phyloP scores from a whole-genome alignment of 2,888 invertebrate genomes.

The Ectemnius cavifrons region DNA sequence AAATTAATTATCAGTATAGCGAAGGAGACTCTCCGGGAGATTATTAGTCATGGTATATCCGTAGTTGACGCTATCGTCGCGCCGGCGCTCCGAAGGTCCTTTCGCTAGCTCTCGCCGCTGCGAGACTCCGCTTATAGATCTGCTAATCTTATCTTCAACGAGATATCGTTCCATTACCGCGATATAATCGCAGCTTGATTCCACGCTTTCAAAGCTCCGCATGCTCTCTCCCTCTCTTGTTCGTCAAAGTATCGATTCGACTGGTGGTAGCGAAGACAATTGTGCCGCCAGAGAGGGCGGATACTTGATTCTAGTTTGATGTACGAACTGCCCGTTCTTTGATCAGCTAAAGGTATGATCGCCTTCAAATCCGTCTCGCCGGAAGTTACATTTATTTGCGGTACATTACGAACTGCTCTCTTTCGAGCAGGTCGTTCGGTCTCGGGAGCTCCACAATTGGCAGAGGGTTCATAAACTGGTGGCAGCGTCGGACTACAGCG shows the following conservation, averaged over 20 bases:
- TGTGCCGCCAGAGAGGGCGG: slow-evolving; percentile 20
- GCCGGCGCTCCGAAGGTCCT: slow-evolving; percentile 47
- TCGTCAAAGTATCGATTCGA: slow-evolving; percentile 4
- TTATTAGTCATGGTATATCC: slow-evolving; percentile 59
- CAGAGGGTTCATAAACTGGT: not conserved
- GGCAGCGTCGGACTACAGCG: not conserved
- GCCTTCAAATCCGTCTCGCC: slow-evolving; percentile 8
- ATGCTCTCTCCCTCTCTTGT: slow-evolving; percentile 10
- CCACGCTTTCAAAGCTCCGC: slow-evolving; percentile 23
- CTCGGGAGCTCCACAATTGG: not conserved
- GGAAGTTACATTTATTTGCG: slow-evolving; percentile 50
- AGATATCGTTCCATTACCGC: slow-evolving; percentile 65
- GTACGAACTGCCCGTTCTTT: too few species aligned
- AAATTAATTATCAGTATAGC: slow-evolving; percentile 59
- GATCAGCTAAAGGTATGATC: slow-evolving; percentile 10
- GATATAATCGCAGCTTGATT: slow-evolving; percentile 44
- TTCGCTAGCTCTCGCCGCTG: slow-evolving; percentile 31
- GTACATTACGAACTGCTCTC: not conserved
- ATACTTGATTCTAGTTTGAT: too few species aligned
- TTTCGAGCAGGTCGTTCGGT: slow-evolving; percentile 1
- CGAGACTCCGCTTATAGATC: slow-evolving; percentile 49
- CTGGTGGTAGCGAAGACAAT: not conserved
- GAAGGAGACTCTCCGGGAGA: slow-evolving; percentile 48
- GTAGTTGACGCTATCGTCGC: slow-evolving; percentile 38
- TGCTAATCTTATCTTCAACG: slow-evolving; percentile 70